Conservation (phyloP, 2,113 vertebrate genomes). For the Sinocyclocheilus anophthalmus region DNA sequence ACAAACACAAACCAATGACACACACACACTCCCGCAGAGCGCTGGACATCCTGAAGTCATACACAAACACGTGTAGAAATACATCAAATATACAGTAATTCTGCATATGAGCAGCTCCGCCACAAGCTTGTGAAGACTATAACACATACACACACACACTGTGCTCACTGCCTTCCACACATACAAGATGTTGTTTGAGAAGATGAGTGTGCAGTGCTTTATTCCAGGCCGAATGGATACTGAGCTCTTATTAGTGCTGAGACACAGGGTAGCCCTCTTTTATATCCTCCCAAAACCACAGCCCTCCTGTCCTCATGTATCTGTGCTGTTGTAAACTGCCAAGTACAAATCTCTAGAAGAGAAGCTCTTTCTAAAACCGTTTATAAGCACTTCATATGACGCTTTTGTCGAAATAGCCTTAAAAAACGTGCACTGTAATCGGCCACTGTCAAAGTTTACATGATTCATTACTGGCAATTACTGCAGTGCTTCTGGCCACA, state of each 20-base stretch:
- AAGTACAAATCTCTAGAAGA: conserved; percentile 46
- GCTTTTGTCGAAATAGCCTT: conserved; percentile 47
- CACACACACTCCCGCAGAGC: background rate
- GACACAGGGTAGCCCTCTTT: conserved; percentile 50
- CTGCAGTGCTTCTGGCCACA: conserved; percentile 36
- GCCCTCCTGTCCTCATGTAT: background rate
- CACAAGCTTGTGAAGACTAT: background rate
- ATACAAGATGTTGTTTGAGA: conserved; percentile 25
- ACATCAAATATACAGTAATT: background rate
- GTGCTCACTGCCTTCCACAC: conserved; percentile 3
- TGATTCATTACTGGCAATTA: conserved; percentile 18
- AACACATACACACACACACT: conserved; percentile 28
- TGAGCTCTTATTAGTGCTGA: conserved; percentile 4
- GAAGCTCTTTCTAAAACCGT: background rate
- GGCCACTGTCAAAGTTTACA: conserved; percentile 18
- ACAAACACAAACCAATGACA: background rate
- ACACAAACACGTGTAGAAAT: conserved; percentile 13
- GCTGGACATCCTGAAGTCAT: too few relatives aligned
- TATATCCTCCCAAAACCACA: conserved; percentile 27
- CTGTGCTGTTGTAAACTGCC: conserved; percentile 57
- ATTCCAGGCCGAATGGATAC: conserved; percentile 1
- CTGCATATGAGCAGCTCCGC: background rate
- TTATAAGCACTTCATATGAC: conserved; percentile 51
- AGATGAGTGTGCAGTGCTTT: conserved; percentile 21
- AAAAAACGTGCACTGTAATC: background rate